These are phyloP conservation scores for Tachuris rubrigastra DNA, from an alignment of 2,113 vertebrate genomes.

Conservation along the genomic window DNA sequence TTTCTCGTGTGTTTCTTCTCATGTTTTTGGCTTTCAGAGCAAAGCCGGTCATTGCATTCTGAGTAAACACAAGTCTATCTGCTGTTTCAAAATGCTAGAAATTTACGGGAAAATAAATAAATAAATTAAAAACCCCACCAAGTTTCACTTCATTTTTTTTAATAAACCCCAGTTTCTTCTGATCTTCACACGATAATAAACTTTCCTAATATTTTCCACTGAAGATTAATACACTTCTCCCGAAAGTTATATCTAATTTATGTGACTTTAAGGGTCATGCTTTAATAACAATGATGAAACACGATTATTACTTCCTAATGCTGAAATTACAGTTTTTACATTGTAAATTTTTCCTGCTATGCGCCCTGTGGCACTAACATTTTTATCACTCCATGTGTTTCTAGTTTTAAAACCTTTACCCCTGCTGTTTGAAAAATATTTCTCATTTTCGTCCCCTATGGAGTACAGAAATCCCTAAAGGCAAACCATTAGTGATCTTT, in stretches of 20 bases:
- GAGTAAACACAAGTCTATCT: conserved; percentile 56
- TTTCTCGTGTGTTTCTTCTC: neutral
- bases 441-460: conserved; percentile 99
- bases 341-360: conserved; percentile 91
- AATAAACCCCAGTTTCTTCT: conserved; percentile 43
- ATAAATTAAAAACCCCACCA: neutral
- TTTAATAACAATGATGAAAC: conserved; percentile 99
- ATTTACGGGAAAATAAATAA: neutral
- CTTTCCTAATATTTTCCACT: conserved; percentile 78
- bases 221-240: conserved; percentile 85
- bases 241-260: conserved; percentile 89
- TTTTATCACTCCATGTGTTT: conserved; percentile 99
- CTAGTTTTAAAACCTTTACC: conserved; percentile 99
- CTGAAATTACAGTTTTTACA: conserved; percentile 99
- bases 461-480: conserved; percentile 99
- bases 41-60: neutral
- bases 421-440: conserved; percentile 99
- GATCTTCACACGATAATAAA: conserved; percentile 76
- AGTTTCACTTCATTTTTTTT: conserved; percentile 42
- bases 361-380: conserved; percentile 99
- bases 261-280: conserved; percentile 94
- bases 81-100: conserved; percentile 18
- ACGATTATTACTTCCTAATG: conserved; percentile 99
- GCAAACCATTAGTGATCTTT: conserved; percentile 99
- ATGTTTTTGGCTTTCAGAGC: neutral